A percentile compares a stretch with the other conserved stretches of the same genome.
These are phyloP conservation scores for Lottia gigantea DNA, from an alignment of 2,888 invertebrate genomes.

Conservation along the genomic window DNA sequence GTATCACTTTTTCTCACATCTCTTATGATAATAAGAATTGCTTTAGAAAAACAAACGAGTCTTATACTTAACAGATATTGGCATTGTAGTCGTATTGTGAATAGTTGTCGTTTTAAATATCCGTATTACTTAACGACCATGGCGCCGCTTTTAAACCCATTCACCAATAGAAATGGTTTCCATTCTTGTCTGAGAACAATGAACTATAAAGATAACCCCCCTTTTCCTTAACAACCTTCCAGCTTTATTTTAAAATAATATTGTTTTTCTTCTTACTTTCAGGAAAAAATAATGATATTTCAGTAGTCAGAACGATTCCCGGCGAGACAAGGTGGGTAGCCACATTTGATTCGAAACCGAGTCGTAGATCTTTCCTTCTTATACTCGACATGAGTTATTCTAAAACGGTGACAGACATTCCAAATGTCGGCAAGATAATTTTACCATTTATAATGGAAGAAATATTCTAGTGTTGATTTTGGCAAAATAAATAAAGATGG, in stretches of 20 bases:
- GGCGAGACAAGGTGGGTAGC: background rate
- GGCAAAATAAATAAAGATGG: conserved; percentile 7
- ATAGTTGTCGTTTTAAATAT: conserved; percentile 11
- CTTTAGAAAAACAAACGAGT: conserved; percentile 2
- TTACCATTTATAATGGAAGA: conserved; percentile 4
- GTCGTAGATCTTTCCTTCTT: background rate
- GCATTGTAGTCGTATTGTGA: conserved; percentile 8
- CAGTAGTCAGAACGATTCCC: too few relatives aligned
- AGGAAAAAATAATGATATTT: background rate
- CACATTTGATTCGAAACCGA: background rate
- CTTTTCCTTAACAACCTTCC: conserved; percentile 4
- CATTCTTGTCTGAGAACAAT: background rate
- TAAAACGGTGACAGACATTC: conserved; percentile 5
- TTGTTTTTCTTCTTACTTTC: background rate
- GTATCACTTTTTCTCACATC: conserved; percentile 9
- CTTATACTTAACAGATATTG: conserved; percentile 5
- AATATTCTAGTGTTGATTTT: conserved; percentile 1
- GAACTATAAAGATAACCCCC: background rate
- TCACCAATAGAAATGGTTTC: background rate
- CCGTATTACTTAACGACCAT: conserved; percentile 6
- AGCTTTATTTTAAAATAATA: background rate
- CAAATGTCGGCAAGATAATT: conserved; percentile 6
- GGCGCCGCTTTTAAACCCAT: conserved; percentile 6
- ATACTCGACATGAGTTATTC: background rate
- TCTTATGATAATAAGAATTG: conserved; percentile 6